Percentiles rank a stretch among this genome's conserved stretches.
phyloP scores from a whole-genome alignment of 1,140 invertebrate species.

The Drosophila triauraria region DNA sequence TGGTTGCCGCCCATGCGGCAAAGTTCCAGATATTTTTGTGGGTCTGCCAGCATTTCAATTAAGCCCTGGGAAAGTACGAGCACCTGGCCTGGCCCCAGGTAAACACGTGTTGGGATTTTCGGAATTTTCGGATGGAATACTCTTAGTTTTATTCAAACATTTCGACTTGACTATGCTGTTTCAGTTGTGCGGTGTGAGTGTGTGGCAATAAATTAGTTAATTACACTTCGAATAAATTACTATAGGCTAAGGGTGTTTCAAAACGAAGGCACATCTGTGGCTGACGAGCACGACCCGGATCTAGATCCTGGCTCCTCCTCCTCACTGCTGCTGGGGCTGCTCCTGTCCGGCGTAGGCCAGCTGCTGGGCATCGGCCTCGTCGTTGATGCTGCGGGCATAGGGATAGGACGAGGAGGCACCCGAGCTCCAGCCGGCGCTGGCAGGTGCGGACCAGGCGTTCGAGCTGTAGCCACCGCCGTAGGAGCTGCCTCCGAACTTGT shows the following conservation, averaged over 20 bases:
- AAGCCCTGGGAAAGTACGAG: conserved; percentile 63
- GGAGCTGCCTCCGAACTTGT: conserved; percentile 70
- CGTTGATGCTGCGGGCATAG: conserved; percentile 86
- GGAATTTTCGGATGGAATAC: conserved; percentile 42
- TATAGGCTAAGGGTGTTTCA: conserved; percentile 61
- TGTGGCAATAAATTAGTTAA: conserved; percentile 74
- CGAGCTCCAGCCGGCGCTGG: conserved; percentile 84
- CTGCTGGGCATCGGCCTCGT: conserved; percentile 86
- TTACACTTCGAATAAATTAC: conserved; percentile 78
- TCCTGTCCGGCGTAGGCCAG: conserved; percentile 66
- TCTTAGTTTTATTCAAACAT: conserved; percentile 69
- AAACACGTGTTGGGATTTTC: conserved; percentile 37
- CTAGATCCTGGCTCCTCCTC: conserved; percentile 11
- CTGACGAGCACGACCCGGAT: conserved; percentile 25
- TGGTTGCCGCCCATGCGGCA: conserved; percentile 44
- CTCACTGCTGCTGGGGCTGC: conserved; percentile 44
- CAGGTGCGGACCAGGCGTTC: conserved; percentile 75
- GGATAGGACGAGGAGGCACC: conserved; percentile 85
- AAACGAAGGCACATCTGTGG: conserved; percentile 74
- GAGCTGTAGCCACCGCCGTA: conserved; percentile 74
- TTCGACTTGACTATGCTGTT: conserved; percentile 58
- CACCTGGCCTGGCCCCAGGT: conserved; percentile 34
- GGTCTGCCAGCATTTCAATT: conserved; percentile 50
- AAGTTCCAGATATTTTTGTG: conserved; percentile 58
- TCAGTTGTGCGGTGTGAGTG: conserved; percentile 17